Base-by-base conservation (phyloP, 1,140 invertebrate genomes). In the Sarcophaga peregrina region DNA sequence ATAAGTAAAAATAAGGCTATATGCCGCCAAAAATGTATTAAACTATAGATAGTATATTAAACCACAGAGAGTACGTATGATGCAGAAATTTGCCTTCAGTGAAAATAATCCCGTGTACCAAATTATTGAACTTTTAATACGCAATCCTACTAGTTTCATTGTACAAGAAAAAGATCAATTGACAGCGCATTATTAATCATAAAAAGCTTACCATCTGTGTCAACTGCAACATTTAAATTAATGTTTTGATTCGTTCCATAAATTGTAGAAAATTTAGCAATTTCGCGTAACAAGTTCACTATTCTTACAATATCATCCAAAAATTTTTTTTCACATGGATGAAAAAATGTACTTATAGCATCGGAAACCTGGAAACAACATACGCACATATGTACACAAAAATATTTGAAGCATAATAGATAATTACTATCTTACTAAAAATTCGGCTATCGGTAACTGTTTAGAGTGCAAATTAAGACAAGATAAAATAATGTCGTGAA, bases 301-400 rank as follows among this genome's bases (percentile, higher is more conserved):
- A 86, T 88, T 8, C 81, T 76, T 9, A 90, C 11, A 83, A 90
- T 90, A 8, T 87, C 86, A n/a, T 82, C 48, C 37, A 89, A 85
- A 17, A 88, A 85, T 10, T 85, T 78, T n/a, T 81, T 83, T 83
- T 90, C 89, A 52, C 87, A 86, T 78, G 88, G 89, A 87, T 90
- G 89, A 17, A 89, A 58, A 81, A 88, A 90, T 15, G 84, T 47
- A 0, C 86, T 84, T 1, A 87, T 82, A 3, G 76, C 84, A 11
- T 87, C 84, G 4, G 72, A 82, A 15, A 68, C 62, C 62, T 68
- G 3, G 1, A 68, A 7, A 68, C 17, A 68, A n/a, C n/a, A 7
- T 9, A 68, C 8, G 17, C 11, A 17, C 3, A n/a, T n/a, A 68
- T 20, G 17, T 25, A 68, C 17, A 68, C 20, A 17, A 9, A 20